Evolutionary conservation across 1,140 invertebrate species (phyloP).

Genomic region (Octopus sinensis): DNA sequence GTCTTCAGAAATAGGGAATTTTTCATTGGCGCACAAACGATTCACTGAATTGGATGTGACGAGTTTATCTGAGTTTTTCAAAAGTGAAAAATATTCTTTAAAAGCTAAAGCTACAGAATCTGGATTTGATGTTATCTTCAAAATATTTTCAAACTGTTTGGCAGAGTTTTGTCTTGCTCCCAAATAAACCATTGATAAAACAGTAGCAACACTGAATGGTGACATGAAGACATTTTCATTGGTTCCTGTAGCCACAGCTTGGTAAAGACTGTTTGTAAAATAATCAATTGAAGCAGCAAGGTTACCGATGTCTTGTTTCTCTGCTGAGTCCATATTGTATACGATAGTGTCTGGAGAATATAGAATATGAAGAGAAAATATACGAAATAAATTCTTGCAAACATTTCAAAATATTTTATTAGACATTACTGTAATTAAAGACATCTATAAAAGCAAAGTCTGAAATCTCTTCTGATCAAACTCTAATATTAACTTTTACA

Average conservation of each 20-base stretch:
- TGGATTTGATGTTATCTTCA: background rate
- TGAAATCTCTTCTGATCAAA: background rate
- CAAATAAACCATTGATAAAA: slow-evolving; percentile 78
- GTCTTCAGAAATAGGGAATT: background rate
- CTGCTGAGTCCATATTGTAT: too few relatives aligned
- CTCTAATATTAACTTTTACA: background rate
- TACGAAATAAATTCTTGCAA: too few relatives aligned
- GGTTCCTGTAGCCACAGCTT: too few relatives aligned
- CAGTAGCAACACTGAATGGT: slow-evolving; percentile 81
- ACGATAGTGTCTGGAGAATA: too few relatives aligned
- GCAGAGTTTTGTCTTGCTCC: slow-evolving; percentile 72
- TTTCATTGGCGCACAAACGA: slow-evolving; percentile 67
- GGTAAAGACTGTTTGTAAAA: too few relatives aligned
- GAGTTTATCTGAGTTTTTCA: slow-evolving; percentile 60
- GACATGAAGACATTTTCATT: slow-evolving; percentile 78
- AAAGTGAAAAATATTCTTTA: slow-evolving; percentile 66
- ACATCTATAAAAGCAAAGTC: background rate
- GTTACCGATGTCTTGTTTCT: too few relatives aligned
- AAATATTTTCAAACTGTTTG: slow-evolving; percentile 30
- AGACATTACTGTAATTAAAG: too few relatives aligned
- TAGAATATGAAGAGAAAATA: too few relatives aligned
- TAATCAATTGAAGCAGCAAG: too few relatives aligned
- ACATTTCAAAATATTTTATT: background rate
- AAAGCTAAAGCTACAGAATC: slow-evolving; percentile 13
- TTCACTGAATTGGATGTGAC: slow-evolving; percentile 76